Evolutionary conservation across 2,113 vertebrate genomes (phyloP), one percentile per base, ranked within the genome.

Genomic region (Microtus richardsoni): DNA sequence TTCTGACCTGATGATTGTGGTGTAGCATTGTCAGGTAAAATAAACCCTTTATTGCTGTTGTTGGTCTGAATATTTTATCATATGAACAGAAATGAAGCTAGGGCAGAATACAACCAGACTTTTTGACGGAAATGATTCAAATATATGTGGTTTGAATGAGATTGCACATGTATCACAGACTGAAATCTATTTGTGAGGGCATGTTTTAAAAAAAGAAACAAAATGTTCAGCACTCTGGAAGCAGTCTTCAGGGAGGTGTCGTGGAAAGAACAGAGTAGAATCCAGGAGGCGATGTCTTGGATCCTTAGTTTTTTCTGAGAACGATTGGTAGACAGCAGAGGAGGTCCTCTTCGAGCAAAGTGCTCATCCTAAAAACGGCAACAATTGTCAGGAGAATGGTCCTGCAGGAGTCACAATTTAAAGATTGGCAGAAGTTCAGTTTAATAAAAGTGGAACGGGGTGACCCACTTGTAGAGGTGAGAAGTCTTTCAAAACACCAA

Each of bases 191-290:
- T 36, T 91, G 19, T 60, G 16, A 74, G 77, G 33, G 14, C 12
- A 85, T 33, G 5, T 87, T 87, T 71, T 49, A 41, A 44, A 44
- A 44, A 75, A 30, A 26, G 14, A 91, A 70, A 44, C 17, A 13
- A 89, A 79, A 74, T 22, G 86, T 60, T 83, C 44, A 88, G 60
- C 82, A 82, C 91, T 86, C 64, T 77, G 44, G 80, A 91, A 85
- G 49, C 66, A 66, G 2, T 73, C 28, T 87, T 88, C 6, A 78
- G 77, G 6, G 16, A 22, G 22, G 89, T 60, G 4, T 39, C 60
- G 9, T 5, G 33, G 7, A 11, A 66, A 91, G 47, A 17, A 26
- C 13, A 91, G 39, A 78, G 19, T 8, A 95, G 24, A 95, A 80
- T n/a, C 64, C 30, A 64, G 82, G 39, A 62, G 77, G 7, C n/a